These are phyloP conservation scores for Zaprionus taronus DNA, from an alignment of 1,140 invertebrate species.

Conservation along the genomic window DNA sequence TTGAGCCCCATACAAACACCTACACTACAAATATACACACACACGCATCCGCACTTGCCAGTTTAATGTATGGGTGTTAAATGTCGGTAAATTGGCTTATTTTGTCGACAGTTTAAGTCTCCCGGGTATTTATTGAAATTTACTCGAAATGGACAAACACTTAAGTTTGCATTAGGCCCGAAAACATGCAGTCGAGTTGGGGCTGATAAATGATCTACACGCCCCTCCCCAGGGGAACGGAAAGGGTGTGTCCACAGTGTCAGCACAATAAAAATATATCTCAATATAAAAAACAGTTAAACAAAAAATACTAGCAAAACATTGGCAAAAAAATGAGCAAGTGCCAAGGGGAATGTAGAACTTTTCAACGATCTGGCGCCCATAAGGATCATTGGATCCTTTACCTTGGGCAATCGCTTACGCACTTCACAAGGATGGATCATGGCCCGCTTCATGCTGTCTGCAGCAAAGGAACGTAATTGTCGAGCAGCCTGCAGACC, in stretches of 20 bases:
- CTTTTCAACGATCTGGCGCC: background rate
- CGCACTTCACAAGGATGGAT: conserved; percentile 43
- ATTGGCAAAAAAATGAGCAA: background rate
- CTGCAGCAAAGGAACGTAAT: conserved; percentile 67
- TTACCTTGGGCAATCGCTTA: conserved; percentile 49
- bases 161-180: conserved; percentile 61
- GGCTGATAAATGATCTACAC: conserved; percentile 49
- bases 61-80: conserved; percentile 28
- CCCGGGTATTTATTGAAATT: conserved; percentile 78
- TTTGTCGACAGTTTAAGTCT: conserved; percentile 78
- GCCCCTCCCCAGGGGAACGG: background rate
- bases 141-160: conserved; percentile 76
- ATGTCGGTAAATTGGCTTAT: conserved; percentile 75
- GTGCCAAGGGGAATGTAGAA: background rate
- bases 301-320: conserved; percentile 11
- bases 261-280: conserved; percentile 29
- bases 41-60: conserved; percentile 22
- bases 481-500: conserved; percentile 62
- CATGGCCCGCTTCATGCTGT: conserved; percentile 64
- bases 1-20: conserved; percentile 21
- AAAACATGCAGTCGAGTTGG: conserved; percentile 17
- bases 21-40: conserved; percentile 17
- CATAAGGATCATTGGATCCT: conserved; percentile 58
- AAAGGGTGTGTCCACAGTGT: conserved; percentile 3
- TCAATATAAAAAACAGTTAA: background rate